Evolutionary conservation across 2,888 invertebrate genomes (phyloP), one percentile per base, ranked within the genome.

Genomic region (Conomelus anceps): DNA sequence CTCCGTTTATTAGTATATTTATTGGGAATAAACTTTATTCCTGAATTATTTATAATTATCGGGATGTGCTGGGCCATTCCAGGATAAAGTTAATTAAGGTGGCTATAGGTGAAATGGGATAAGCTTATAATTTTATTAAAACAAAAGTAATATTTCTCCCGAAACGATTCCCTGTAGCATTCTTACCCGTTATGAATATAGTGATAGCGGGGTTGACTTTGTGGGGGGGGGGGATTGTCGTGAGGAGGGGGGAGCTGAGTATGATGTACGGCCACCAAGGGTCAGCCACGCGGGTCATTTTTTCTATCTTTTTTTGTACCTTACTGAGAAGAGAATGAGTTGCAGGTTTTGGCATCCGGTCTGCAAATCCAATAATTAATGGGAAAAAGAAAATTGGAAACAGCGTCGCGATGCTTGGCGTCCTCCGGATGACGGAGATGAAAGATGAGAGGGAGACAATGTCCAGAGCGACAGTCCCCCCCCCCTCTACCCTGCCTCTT

Each of bases 321-420:
- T 63, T 1, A 63, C 63, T n/a, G 63, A 63, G n/a, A 63, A 63
- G 63, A 63, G 63, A 63, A 63, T 63, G n/a, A 63, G 63, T 63
- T 13, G 63, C 63, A 63, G 63, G 63, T n/a, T 63, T 63, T 26
- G 34, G 86, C 86, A 86, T 85, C 87, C 89, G 26, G 84, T 84
- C 85, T 26, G 89, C 90, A 89, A 90, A 90, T 90, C 90, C 90
- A 89, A 89, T 90, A 90, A 90, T 90, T 90, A 90, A 90, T 90
- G 90, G 90, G 86, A 85, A 89, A 86, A 90, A 89, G 90, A 89
- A 90, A 90, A 90, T 90, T 90, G 90, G 89, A 90, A 90, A 90
- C 90, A 88, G 89, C 90, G 89, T 63, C 63, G 63, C 63, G 63
- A n/a, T 63, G 34, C 34, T 13, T 34, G 34, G 34, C 17, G 63